Percentiles rank a stretch among this genome's conserved stretches.
Conservation (phyloP, 2,113 vertebrate species). For the Tenrec ecaudatus region DNA sequence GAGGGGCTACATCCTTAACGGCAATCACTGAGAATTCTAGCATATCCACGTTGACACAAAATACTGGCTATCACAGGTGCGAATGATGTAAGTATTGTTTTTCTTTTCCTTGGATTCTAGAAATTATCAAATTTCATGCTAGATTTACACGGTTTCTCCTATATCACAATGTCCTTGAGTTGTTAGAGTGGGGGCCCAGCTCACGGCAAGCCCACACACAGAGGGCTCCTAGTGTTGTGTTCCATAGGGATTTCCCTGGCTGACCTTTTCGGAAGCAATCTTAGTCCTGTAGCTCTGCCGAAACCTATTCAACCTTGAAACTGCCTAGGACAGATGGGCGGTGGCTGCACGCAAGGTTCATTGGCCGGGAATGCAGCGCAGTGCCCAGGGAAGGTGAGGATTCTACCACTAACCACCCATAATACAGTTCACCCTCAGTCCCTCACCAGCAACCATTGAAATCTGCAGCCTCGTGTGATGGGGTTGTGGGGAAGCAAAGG, state of each 20-base stretch:
- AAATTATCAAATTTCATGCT: background rate
- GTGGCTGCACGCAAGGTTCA: no score
- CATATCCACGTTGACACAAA: no score
- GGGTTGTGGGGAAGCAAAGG: background rate
- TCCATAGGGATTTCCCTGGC: background rate
- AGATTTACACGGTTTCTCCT: slow-evolving; percentile 10
- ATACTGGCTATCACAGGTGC: no score
- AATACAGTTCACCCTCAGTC: no score
- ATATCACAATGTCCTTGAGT: background rate
- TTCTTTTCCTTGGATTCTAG: background rate
- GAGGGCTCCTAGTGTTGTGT: background rate
- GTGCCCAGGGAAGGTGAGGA: background rate
- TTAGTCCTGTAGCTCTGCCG: background rate
- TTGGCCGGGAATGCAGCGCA: background rate
- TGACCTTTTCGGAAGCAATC: no score
- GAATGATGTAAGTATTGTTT: background rate
- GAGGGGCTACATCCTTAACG: no score
- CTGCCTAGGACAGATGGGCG: no score
- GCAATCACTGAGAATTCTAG: no score
- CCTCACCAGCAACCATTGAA: background rate
- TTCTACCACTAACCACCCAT: background rate
- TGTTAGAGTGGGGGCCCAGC: background rate
- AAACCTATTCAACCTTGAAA: background rate
- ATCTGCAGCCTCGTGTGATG: background rate
- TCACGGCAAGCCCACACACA: background rate